Conservation (phyloP, 1,140 invertebrate genomes). For the Drosophila pachea region DNA sequence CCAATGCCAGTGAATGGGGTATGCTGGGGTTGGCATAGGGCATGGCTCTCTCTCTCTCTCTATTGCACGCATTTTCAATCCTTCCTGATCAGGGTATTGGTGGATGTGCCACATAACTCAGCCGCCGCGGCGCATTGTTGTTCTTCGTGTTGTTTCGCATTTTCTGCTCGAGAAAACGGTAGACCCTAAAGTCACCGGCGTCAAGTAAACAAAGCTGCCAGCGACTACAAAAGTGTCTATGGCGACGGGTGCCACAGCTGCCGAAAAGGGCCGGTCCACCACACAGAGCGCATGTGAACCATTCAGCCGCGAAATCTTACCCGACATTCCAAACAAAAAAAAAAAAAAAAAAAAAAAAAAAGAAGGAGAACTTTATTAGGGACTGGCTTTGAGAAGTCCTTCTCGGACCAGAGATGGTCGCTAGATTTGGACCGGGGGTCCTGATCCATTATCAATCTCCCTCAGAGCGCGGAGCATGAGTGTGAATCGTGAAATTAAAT, state of each 20-base stretch:
- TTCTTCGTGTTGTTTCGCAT: slow-evolving; percentile 47
- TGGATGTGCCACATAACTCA: not conserved
- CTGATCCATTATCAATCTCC: too few species aligned
- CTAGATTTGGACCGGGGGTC: too few species aligned
- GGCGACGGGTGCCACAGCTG: slow-evolving; percentile 24
- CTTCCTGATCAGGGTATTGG: not conserved
- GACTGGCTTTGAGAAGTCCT: too few species aligned
- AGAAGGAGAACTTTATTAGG: not conserved
- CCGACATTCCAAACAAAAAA: too few species aligned
- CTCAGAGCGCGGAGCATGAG: too few species aligned
- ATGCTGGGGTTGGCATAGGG: too few species aligned
- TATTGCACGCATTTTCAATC: not conserved
- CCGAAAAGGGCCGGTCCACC: slow-evolving; percentile 9
- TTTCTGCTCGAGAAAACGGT: slow-evolving; percentile 63
- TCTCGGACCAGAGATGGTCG: too few species aligned
- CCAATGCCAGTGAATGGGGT: too few species aligned
- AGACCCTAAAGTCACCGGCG: slow-evolving; percentile 61
- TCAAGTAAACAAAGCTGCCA: slow-evolving; percentile 58
- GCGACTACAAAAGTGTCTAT: slow-evolving; percentile 22
- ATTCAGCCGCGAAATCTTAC: not conserved
- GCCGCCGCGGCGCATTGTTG: slow-evolving; percentile 4
- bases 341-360: not conserved
- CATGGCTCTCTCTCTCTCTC: too few species aligned
- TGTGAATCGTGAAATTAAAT: too few species aligned
- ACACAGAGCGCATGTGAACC: slow-evolving; percentile 12